Percentiles rank a stretch among this genome's conserved stretches.
Evolutionary conservation across 2,888 invertebrate genomes (phyloP).

Genomic region (Aricia artaxerxes): DNA sequence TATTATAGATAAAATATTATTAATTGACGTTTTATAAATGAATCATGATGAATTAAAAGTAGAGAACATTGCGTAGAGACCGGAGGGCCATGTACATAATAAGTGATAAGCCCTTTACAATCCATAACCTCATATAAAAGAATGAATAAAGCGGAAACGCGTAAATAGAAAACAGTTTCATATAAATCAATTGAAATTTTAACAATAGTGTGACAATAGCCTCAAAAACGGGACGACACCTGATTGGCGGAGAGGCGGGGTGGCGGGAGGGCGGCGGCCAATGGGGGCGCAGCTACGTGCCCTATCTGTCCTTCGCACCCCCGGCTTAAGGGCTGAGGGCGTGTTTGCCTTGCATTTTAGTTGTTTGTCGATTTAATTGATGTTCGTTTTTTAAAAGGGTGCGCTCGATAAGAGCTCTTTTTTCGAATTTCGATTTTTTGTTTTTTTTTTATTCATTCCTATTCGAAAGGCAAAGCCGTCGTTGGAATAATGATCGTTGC

Average conservation of each 20-base stretch:
- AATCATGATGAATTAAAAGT: background rate
- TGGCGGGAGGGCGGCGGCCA: conserved; percentile 53
- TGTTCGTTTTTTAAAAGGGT: conserved; percentile 48
- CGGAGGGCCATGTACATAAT: background rate
- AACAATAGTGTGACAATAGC: conserved; percentile 32
- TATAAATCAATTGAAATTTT: conserved; percentile 29
- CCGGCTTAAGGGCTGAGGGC: conserved; percentile 63
- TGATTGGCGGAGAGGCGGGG: conserved; percentile 50
- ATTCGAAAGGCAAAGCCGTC: background rate
- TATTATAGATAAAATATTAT: no score
- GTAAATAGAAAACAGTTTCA: conserved; percentile 28
- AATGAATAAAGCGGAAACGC: conserved; percentile 1
- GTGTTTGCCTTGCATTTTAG: conserved; percentile 74
- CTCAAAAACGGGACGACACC: conserved; percentile 41
- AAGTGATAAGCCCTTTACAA: background rate
- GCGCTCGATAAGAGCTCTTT: conserved; percentile 30
- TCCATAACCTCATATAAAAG: background rate
- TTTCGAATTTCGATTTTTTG: conserved; percentile 15
- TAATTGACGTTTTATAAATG: background rate
- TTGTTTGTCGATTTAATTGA: conserved; percentile 65
- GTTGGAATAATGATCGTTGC: background rate
- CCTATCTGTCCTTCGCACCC: conserved; percentile 66
- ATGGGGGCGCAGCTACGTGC: conserved; percentile 57
- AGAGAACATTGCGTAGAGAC: background rate
- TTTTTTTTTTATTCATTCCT: background rate